Conservation (phyloP, 2,888 invertebrate species). For the Dastarcus helophoroides region DNA sequence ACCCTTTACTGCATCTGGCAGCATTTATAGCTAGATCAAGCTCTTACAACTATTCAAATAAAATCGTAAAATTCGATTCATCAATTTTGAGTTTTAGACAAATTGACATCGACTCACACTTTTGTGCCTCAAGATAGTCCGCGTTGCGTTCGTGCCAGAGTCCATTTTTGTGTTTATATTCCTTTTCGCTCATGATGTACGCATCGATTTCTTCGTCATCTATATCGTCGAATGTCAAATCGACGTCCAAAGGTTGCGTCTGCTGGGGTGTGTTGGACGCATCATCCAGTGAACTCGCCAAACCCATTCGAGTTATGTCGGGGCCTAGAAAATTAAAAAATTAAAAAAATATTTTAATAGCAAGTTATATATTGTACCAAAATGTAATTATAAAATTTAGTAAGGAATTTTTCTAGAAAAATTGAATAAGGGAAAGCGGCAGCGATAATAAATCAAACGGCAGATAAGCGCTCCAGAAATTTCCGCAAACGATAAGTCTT, state of each 20-base stretch:
- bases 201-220: constrained; percentile 86
- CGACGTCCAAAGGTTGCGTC: constrained; percentile 26
- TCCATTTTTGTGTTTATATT: constrained; percentile 66
- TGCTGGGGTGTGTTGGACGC: constrained; percentile 25
- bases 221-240: constrained; percentile 59
- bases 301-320: constrained; percentile 67
- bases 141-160: constrained; percentile 86
- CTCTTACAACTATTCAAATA: constrained; percentile 2
- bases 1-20: neutral
- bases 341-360: constrained; percentile 9
- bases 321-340: too few species aligned
- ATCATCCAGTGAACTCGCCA: constrained; percentile 46
- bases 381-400: too few species aligned
- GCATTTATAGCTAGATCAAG: neutral
- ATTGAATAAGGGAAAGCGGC: too few species aligned
- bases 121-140: constrained; percentile 72
- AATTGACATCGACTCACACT: constrained; percentile 55
- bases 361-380: too few species aligned
- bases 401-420: too few species aligned
- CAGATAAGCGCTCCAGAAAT: too few species aligned
- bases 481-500: too few species aligned
- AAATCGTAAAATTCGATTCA: too few species aligned
- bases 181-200: constrained; percentile 72
- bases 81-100: too few species aligned
- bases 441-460: too few species aligned